Conservation (phyloP, 2,113 vertebrate genomes). For the Serilophus lunatus region DNA sequence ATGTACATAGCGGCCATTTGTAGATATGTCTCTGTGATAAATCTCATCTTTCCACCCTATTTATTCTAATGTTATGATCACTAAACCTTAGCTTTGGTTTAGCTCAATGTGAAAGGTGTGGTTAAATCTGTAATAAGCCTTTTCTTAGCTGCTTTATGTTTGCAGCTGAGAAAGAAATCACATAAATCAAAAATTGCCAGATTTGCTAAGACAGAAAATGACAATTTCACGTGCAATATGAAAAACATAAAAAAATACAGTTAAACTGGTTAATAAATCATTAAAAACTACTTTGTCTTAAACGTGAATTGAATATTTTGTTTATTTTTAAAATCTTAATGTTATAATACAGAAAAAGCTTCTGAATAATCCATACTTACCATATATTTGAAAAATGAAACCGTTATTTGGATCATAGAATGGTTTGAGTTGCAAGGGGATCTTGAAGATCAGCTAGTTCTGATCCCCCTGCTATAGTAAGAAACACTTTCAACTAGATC, state of each 20-base stretch:
- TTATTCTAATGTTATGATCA: neutral
- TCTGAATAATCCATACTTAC: neutral
- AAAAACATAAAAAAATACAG: neutral
- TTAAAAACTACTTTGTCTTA: neutral
- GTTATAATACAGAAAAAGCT: neutral
- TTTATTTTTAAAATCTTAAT: neutral
- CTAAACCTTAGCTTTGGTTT: neutral
- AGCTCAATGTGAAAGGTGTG: neutral
- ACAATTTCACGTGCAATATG: neutral
- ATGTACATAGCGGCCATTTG: neutral
- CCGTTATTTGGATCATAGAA: neutral
- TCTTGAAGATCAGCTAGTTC: no score
- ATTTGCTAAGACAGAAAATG: neutral
- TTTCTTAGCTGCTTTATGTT: neutral
- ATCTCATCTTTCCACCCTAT: neutral
- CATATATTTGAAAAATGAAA: neutral
- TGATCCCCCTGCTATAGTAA: no score
- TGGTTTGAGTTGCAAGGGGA: no score
- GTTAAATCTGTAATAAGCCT: neutral
- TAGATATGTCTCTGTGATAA: neutral
- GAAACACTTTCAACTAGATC: no score
- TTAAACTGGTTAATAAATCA: neutral
- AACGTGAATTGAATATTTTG: neutral
- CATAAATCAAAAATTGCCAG: neutral
- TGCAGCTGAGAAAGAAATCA: neutral